Conservation (phyloP, 2,113 vertebrate genomes). For the Naja naja region DNA sequence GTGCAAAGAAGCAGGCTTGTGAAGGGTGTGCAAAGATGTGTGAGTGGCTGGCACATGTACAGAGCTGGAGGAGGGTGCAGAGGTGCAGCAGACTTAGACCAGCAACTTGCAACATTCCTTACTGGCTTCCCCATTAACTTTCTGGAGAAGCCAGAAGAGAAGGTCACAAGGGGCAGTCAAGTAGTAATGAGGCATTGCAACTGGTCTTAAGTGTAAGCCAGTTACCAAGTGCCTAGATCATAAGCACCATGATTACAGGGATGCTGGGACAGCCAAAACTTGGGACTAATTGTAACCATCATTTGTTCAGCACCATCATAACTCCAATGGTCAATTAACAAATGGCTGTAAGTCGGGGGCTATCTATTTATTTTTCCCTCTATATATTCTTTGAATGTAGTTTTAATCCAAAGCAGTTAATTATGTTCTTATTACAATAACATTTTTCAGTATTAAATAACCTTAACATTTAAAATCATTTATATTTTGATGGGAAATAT, state of each 20-base stretch:
- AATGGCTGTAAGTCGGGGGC: neutral
- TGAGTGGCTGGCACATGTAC: no score
- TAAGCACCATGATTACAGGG: neutral
- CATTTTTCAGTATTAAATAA: neutral
- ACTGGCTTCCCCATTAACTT: no score
- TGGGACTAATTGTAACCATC: neutral
- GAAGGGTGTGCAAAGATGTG: no score
- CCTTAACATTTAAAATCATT: neutral
- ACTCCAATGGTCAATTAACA: neutral
- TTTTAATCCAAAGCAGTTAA: neutral
- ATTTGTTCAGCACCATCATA: neutral
- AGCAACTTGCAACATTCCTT: no score
- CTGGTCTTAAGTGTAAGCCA: no score
- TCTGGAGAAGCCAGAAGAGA: no score
- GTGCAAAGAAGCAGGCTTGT: neutral
- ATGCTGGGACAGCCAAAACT: neutral
- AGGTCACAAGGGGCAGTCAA: no score
- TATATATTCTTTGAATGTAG: neutral
- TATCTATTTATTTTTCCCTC: neutral
- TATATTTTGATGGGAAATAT: neutral
- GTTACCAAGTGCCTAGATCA: no score
- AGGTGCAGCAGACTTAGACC: no score
- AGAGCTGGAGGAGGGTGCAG: no score
- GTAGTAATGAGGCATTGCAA: no score
- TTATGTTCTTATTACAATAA: neutral